Evolutionary conservation across 2,888 invertebrate species (phyloP).

Genomic region (Uropetala carovei): DNA sequence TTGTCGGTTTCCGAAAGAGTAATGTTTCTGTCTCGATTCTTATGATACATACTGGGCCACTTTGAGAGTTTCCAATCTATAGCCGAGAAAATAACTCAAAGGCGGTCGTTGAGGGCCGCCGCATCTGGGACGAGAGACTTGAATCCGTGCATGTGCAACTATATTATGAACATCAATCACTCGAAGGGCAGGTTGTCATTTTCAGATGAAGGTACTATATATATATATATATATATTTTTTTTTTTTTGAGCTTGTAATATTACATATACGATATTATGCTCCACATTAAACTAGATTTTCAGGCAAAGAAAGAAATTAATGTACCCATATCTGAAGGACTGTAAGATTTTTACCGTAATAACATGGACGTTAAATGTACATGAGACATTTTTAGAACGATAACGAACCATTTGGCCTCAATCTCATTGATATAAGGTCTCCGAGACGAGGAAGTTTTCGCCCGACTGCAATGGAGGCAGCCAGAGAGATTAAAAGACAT

Average conservation of each 20-base stretch:
- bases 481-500: conserved; percentile 51
- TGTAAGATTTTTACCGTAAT: too few species aligned
- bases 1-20: background rate
- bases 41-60: background rate
- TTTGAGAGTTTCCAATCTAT: background rate
- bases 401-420: conserved; percentile 26
- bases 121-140: conserved; percentile 16
- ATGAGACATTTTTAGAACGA: background rate
- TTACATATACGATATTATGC: background rate
- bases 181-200: background rate
- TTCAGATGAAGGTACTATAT: background rate
- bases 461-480: background rate
- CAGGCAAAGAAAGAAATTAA: background rate
- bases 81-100: background rate
- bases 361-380: too few species aligned
- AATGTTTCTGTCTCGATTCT: background rate
- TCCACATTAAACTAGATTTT: background rate
- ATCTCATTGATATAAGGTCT: conserved; percentile 22
- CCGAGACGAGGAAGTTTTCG: conserved; percentile 18
- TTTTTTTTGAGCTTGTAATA: too few species aligned
- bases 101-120: background rate
- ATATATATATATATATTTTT: too few species aligned
- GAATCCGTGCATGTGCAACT: background rate
- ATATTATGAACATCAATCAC: conserved; percentile 2
- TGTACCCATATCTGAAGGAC: background rate